Evolutionary conservation across 2,113 vertebrate genomes (phyloP).

Genomic region (Labeo catla): DNA sequence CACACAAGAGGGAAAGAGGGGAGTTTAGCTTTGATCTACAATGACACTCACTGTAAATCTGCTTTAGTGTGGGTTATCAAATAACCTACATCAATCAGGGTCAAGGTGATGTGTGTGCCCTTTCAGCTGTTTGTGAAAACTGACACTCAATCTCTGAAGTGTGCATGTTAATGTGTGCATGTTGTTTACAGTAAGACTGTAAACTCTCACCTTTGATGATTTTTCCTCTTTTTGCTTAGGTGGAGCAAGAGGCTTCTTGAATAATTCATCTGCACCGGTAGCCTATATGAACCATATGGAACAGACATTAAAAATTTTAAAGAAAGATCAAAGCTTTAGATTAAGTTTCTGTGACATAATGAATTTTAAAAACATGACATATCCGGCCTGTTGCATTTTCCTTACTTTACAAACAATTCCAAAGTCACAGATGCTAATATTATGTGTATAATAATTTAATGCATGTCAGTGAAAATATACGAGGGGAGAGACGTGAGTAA

Average conservation of each 20-base stretch:
- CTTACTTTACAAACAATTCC: neutral
- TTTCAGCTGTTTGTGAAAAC: conserved; percentile 14
- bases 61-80: conserved; percentile 27
- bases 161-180: neutral
- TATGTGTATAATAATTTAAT: neutral
- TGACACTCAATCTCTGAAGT: conserved; percentile 1
- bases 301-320: neutral
- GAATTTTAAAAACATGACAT: neutral
- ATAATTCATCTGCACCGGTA: conserved; percentile 84
- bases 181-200: neutral
- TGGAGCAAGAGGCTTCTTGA: conserved; percentile 95
- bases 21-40: conserved; percentile 30
- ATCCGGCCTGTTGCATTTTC: neutral
- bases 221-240: conserved; percentile 86
- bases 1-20: neutral
- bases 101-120: conserved; percentile 6
- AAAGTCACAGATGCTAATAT: neutral
- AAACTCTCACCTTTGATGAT: conserved; percentile 71
- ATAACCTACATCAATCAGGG: conserved; percentile 27
- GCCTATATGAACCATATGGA: conserved; percentile 60
- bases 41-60: conserved; percentile 34
- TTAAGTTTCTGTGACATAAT: neutral
- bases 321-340: neutral
- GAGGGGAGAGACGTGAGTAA: neutral
- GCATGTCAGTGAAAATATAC: neutral